These are phyloP conservation scores for Drosophila equinoxialis DNA, from an alignment of 1,140 invertebrate genomes.

Conservation along the genomic window DNA sequence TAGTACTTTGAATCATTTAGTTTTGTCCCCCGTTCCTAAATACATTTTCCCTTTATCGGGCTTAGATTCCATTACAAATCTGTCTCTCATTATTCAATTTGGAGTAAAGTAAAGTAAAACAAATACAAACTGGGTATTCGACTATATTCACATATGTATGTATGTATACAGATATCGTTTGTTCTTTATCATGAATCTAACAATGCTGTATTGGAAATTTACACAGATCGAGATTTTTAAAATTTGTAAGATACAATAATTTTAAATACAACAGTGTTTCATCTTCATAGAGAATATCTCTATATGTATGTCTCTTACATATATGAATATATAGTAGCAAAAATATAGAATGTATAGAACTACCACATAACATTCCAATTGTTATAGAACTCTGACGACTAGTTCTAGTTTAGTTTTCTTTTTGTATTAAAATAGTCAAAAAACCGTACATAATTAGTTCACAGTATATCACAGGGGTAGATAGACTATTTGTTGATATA, in stretches of 20 bases:
- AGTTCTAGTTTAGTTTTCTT: background rate
- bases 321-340: background rate
- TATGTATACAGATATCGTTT: background rate
- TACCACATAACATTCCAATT: background rate
- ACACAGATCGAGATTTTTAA: too few species aligned
- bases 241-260: too few species aligned
- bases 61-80: constrained; percentile 5
- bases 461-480: background rate
- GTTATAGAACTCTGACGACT: constrained; percentile 1
- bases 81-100: constrained; percentile 5
- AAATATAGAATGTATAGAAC: background rate
- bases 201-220: too few species aligned
- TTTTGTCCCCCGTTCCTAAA: background rate
- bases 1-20: constrained; percentile 8
- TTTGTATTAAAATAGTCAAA: background rate
- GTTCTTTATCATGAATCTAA: too few species aligned
- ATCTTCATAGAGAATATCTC: too few species aligned
- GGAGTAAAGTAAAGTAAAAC: background rate
- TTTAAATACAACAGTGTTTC: too few species aligned
- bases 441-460: background rate
- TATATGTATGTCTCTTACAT: background rate
- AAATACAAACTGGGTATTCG: background rate
- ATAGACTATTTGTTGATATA: background rate
- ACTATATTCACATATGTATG: background rate
- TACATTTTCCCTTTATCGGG: constrained; percentile 1